phyloP scores from a whole-genome alignment of 2,888 invertebrate species.

The Cyaniris semiargus region DNA sequence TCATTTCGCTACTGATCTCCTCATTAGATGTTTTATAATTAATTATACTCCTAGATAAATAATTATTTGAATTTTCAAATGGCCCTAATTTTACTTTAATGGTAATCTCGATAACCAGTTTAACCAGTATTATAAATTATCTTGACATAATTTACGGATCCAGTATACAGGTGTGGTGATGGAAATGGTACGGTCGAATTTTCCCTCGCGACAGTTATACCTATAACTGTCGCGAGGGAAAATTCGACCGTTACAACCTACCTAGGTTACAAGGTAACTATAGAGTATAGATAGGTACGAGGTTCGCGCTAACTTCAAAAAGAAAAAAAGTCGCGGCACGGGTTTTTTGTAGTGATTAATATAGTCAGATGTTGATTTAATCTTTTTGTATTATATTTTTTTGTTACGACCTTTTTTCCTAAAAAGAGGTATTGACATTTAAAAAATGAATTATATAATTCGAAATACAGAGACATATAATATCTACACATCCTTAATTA shows the following conservation, averaged over 20 bases:
- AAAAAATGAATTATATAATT: constrained; percentile 16
- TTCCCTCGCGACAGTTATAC: not conserved
- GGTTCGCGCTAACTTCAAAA: constrained; percentile 23
- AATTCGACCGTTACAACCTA: too few species aligned
- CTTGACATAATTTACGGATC: constrained; percentile 13
- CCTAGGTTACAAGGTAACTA: too few species aligned
- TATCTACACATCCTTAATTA: constrained; percentile 16
- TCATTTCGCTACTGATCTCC: not conserved
- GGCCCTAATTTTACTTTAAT: constrained; percentile 14
- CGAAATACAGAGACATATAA: constrained; percentile 2
- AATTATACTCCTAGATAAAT: constrained; percentile 7
- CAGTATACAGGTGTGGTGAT: not conserved
- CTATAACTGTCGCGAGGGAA: too few species aligned
- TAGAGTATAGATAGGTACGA: too few species aligned
- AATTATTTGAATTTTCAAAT: constrained; percentile 8
- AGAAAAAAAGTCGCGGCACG: not conserved
- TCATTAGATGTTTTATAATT: constrained; percentile 6
- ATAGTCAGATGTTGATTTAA: constrained; percentile 26
- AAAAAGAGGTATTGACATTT: constrained; percentile 26
- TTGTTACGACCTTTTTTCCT: constrained; percentile 5
- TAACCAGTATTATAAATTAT: constrained; percentile 7
- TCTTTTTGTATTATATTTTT: constrained; percentile 20
- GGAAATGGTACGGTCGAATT: not conserved
- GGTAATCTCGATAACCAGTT: not conserved
- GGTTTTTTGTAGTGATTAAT: constrained; percentile 23